Base-by-base conservation (phyloP, 1,140 invertebrate species). In the Ruditapes philippinarum region DNA sequence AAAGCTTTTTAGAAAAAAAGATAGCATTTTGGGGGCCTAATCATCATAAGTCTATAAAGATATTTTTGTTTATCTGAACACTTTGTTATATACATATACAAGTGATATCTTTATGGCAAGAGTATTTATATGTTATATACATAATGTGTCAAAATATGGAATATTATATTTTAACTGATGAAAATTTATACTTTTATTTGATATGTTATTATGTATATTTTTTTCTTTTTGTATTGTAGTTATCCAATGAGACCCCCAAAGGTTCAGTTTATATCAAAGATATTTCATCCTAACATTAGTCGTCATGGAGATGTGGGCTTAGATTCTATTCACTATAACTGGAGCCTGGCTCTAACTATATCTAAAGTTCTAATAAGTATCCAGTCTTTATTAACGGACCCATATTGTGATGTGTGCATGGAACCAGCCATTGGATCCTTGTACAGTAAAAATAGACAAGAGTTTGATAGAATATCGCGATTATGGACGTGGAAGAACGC, bases 291-390 rank as follows among this genome's bases (percentile, higher is more conserved):
- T 93, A 99, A 99, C 96, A 97, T 99, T 42, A 99, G 98, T 36
- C 97, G 98, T 17, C 98, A 99, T 95, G 98, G 98, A n/a, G 98
- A 99, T 96, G 98, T 99, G 87, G 98, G 98, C 45, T 98, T 99
- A 87, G 98, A 99, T 96, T 99, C 98, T 19, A 98, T 99, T 93
- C 98, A 98, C 94, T 98, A 99, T 95, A 99, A 99, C 96, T 99
- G 98, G 98, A 98, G 98, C 49, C 96, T 99, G 78, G 98, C 98
- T 17, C 96, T 99, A 36, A 99, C 98, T 19, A 98, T 99, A 94
- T 98, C 98, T 60, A 99, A 99, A 94, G 95, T 96, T 51, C 90
- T 96, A 12, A 95, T 96, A 25, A 96, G 95, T 81, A 96, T 96
- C 57, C 98, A 99, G 96, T 98, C 98, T 92, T 96, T 99, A 51